Evolutionary conservation across 2,113 vertebrate species (phyloP).

Genomic region (Scytalopus superciliaris): DNA sequence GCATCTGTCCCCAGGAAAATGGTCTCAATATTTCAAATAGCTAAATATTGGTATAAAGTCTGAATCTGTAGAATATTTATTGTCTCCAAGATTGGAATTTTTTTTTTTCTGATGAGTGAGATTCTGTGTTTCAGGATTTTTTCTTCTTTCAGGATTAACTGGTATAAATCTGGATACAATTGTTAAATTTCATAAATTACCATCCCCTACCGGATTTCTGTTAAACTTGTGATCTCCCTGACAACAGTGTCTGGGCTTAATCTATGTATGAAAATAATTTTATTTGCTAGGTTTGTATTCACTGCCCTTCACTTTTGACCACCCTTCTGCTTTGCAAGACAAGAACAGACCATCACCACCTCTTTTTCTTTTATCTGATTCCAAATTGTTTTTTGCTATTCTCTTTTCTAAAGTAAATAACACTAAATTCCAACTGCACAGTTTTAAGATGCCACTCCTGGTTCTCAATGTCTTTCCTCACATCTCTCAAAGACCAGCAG

Average conservation of each 20-base stretch:
- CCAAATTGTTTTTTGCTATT: neutral
- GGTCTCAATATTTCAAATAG: neutral
- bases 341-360: neutral
- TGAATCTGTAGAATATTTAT: neutral
- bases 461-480: neutral
- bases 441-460: neutral
- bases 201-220: neutral
- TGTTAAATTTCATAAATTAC: neutral
- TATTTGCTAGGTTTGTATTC: neutral
- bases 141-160: neutral
- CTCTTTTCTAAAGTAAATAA: neutral
- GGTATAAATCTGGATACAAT: neutral
- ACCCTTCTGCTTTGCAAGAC: neutral
- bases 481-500: neutral
- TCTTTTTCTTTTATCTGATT: neutral
- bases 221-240: neutral
- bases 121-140: neutral
- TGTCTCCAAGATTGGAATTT: neutral
- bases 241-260: neutral
- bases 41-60: neutral
- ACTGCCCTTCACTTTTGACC: neutral
- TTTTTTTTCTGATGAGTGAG: neutral
- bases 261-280: neutral
- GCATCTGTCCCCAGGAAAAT: neutral
- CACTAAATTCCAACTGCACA: neutral